Base-by-base conservation (phyloP, 1,140 invertebrate genomes). In the Sesamia nonagrioides region DNA sequence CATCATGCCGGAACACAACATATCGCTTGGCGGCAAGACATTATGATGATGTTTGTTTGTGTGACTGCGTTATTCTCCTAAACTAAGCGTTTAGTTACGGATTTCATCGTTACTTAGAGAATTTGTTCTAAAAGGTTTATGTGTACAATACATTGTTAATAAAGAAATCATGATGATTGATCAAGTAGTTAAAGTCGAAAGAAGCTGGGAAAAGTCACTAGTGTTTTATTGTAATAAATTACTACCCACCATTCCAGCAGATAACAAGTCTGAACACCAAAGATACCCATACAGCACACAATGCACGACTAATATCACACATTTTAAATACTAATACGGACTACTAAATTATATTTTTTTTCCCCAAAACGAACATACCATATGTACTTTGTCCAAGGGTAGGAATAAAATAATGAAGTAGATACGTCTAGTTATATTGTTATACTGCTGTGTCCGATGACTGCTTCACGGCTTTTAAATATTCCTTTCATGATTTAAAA, bases 211-310 rank as follows among this genome's bases (percentile, higher is more conserved):
- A 27, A 27, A n/a, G n/a, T n/a, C n/a, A n/a, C n/a, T n/a, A n/a
- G n/a, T 1, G 1, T 3, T 27, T 3, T 27, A 27, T 1, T 27
- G 27, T 27, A 27, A 27, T 27, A 27, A 27, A 27, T 27, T 1
- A 63, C 21, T 50, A 61, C 73, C 15, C 21, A 75, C 73, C 73
- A 63, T 75, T 63, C 6, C 7, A 8, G 21, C 69, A 27, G 27
- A 1, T 3, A 33, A 42, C 42, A 13, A 61, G 6, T 33, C 56
- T 1, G n/a, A 50, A 63, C 40, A 75, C 9, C 15, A 61, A 61
- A 35, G 21, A 50, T 13, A 7, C 73, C 63, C 18, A 63, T 8
- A 75, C 2, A 35, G 63, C n/a, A 50, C 58, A 9, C 1, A 75
- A 61, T 6, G 52, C 42, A 63, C 42, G 27, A 37, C 42, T 50